A percentile compares a stretch with the other conserved stretches of the same genome.
Evolutionary conservation across 2,797 vertebrate species (phyloP).

Genomic region (Pseudochirops corinnae): DNA sequence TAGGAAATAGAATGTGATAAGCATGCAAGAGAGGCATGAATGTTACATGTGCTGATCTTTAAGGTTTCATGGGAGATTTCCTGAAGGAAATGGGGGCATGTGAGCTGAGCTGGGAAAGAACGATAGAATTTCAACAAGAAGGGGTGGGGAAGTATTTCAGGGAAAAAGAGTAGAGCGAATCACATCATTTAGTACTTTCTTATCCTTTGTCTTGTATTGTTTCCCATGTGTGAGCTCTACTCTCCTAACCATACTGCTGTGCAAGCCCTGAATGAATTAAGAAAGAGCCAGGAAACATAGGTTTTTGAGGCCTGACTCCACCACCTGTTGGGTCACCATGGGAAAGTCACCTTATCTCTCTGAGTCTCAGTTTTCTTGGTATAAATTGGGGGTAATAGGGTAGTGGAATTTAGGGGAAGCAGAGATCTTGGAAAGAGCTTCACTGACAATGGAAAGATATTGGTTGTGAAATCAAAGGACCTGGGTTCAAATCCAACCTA

Average conservation of each 20-base stretch:
- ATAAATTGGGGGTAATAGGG: neutral
- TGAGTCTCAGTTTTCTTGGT: neutral
- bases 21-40: neutral
- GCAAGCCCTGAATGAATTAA: neutral
- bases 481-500: neutral
- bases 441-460: neutral
- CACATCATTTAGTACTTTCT: accelerated
- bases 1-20: neutral
- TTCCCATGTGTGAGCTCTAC: neutral
- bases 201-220: neutral
- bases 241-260: neutral
- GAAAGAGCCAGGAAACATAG: neutral
- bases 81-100: constrained; percentile 78
- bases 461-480: neutral
- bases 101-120: constrained; percentile 77
- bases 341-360: neutral
- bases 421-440: neutral
- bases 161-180: neutral
- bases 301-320: neutral
- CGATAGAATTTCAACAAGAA: accelerated
- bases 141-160: constrained; percentile 10
- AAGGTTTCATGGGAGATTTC: constrained; percentile 43
- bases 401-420: neutral
- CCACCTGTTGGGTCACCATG: neutral
- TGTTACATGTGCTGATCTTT: neutral